Conservation (phyloP, 92 coral and sea anemone species). For the Parazoanthus darwini region DNA sequence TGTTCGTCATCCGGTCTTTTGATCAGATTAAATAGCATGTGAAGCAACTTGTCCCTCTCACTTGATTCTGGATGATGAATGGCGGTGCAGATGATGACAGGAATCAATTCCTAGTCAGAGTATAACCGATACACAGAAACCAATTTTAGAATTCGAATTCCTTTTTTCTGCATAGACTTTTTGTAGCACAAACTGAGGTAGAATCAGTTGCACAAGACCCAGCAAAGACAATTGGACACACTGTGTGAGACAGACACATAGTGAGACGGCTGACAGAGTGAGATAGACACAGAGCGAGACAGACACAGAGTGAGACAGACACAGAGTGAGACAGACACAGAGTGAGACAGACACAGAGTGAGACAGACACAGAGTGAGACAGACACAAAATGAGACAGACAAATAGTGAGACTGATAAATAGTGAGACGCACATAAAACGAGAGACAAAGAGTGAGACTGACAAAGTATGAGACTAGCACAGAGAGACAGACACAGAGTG, state of each 20-base stretch:
- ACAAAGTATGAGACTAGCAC: no score
- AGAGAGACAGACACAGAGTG: no score
- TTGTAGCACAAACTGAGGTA: neutral
- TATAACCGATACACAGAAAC: neutral
- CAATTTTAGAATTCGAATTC: neutral
- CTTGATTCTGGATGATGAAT: conserved; percentile 91
- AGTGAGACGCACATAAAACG: no score
- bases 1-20: conserved; percentile 98
- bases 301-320: no score
- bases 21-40: conserved; percentile 88
- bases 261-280: no score
- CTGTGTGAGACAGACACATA: neutral
- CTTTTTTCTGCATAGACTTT: neutral
- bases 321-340: no score
- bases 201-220: neutral
- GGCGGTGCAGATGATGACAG: conserved; percentile 92
- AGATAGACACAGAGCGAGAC: no score
- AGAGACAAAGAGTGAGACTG: no score
- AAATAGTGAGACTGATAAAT: no score
- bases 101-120: conserved; percentile 78
- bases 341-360: no score
- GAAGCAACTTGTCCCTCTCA: conserved; percentile 91
- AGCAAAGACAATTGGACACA: neutral
- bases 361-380: no score
- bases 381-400: no score